Percentiles rank a stretch among this genome's conserved stretches.
These are phyloP conservation scores for Rhinoraja longicauda DNA, from an alignment of 2,797 vertebrate genomes.

Conservation along the genomic window DNA sequence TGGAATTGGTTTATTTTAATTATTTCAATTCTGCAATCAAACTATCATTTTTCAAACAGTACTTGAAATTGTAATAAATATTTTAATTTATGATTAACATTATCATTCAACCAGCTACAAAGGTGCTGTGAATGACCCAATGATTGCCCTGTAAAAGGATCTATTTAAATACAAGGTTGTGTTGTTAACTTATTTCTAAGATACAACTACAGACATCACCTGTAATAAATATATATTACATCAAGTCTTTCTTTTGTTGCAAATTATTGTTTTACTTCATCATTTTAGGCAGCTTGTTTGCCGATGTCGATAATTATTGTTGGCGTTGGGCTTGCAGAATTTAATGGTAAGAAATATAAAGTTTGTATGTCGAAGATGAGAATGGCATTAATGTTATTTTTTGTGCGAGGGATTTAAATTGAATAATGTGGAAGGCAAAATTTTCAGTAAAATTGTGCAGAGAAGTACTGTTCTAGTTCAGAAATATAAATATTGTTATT, in stretches of 20 bases:
- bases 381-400: not conserved
- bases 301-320: conserved; percentile 99
- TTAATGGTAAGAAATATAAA: conserved; percentile 75
- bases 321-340: conserved; percentile 95
- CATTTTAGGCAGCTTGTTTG: conserved; percentile 70
- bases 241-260: not conserved
- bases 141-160: not conserved
- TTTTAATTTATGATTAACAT: not conserved
- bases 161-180: not conserved
- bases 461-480: not conserved
- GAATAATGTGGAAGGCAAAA: not conserved
- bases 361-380: not conserved
- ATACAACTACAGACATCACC: not conserved
- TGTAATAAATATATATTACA: not conserved
- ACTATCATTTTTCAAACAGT: too few species aligned
- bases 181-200: not conserved
- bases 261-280: conserved; percentile 39
- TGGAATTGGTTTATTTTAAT: too few species aligned
- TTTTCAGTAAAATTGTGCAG: not conserved
- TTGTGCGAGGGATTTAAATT: not conserved
- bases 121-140: not conserved
- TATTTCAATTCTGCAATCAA: too few species aligned
- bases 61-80: not conserved
- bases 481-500: not conserved
- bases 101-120: not conserved